phyloP scores from a whole-genome alignment of 1,140 invertebrate species.

The Leptestheria dahalacensis region DNA sequence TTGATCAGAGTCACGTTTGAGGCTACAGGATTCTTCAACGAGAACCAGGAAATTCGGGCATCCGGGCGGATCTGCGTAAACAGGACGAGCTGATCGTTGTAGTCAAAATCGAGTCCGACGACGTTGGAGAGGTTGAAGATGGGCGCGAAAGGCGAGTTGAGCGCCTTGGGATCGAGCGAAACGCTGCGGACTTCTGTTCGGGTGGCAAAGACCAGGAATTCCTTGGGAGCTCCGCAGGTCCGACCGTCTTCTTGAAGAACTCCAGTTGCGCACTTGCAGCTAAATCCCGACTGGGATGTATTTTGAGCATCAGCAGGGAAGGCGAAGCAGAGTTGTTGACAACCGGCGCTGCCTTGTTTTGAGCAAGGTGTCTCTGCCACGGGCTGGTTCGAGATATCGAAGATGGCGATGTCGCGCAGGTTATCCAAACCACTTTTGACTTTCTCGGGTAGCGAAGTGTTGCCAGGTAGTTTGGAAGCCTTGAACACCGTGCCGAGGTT shows the following conservation, averaged over 20 bases:
- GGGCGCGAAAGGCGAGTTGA: slow-evolving; percentile 67
- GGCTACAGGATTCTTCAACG: slow-evolving; percentile 44
- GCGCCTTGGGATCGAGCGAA: slow-evolving; percentile 62
- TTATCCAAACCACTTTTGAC: slow-evolving; percentile 68
- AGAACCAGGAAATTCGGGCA: slow-evolving; percentile 67
- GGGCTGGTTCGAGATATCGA: slow-evolving; percentile 73
- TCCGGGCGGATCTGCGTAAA: slow-evolving; percentile 85
- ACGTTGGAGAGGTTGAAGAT: slow-evolving; percentile 84
- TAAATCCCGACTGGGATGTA: slow-evolving; percentile 36
- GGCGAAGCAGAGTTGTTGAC: slow-evolving; percentile 90
- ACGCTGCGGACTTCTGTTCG: slow-evolving; percentile 77
- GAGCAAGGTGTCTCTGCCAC: slow-evolving; percentile 57
- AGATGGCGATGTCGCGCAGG: slow-evolving; percentile 77
- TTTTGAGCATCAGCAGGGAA: slow-evolving; percentile 40
- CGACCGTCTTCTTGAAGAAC: slow-evolving; percentile 43
- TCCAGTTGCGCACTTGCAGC: slow-evolving; percentile 84
- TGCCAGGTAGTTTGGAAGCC: slow-evolving; percentile 52
- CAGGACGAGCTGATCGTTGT: slow-evolving; percentile 64
- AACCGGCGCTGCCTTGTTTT: slow-evolving; percentile 49
- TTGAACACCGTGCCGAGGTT: slow-evolving; percentile 76
- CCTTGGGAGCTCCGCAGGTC: slow-evolving; percentile 60
- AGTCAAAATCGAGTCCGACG: slow-evolving; percentile 92
- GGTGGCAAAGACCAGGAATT: slow-evolving; percentile 82
- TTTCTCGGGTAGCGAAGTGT: slow-evolving; percentile 42
- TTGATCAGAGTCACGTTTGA: slow-evolving; percentile 45